phyloP scores from a whole-genome alignment of 2,888 invertebrate genomes.

The Papilio elwesi region DNA sequence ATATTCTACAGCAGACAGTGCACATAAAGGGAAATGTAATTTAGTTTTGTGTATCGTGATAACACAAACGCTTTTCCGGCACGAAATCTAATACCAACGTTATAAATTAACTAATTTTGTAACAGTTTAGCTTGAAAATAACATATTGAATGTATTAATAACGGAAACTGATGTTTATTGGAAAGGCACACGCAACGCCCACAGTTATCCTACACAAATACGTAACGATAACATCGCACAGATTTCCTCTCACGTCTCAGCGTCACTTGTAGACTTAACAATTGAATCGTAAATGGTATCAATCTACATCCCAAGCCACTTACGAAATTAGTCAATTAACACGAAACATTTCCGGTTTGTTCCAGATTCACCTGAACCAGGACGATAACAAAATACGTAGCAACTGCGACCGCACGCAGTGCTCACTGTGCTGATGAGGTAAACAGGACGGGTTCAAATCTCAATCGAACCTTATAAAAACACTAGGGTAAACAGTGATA shows the following conservation, averaged over 20 bases:
- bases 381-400: not conserved
- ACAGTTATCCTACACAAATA: not conserved
- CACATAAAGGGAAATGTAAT: not conserved
- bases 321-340: constrained; percentile 7
- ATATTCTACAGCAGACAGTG: not conserved
- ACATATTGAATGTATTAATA: not conserved
- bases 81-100: not conserved
- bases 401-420: not conserved
- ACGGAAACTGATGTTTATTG: not conserved
- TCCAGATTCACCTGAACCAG: not conserved
- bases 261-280: not conserved
- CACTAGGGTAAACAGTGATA: constrained; percentile 62
- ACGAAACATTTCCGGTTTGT: constrained; percentile 13
- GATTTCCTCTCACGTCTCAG: too few species aligned
- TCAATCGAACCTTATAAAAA: constrained; percentile 43
- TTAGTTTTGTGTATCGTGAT: constrained; percentile 8
- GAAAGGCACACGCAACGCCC: not conserved
- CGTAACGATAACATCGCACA: not conserved
- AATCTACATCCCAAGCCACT: not conserved
- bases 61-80: constrained; percentile 4
- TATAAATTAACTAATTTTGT: constrained; percentile 6
- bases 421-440: constrained; percentile 7
- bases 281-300: not conserved
- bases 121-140: not conserved
- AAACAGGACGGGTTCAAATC: not conserved